Base-by-base conservation (phyloP, 2,888 invertebrate genomes). In the Xanthorhoe designata region DNA sequence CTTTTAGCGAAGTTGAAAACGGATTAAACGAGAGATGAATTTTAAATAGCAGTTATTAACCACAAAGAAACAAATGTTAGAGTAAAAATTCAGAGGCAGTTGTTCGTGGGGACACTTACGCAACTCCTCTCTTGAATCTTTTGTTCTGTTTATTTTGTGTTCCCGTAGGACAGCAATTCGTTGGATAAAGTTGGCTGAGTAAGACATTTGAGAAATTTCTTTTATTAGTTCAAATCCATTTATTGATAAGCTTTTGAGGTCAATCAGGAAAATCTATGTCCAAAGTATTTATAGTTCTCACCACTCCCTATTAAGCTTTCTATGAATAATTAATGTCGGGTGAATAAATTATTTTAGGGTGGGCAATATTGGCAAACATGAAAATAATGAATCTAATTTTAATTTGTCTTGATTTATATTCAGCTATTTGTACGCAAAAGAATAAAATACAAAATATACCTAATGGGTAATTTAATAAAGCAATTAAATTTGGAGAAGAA, bases 91-190 rank as follows among this genome's bases (percentile, higher is more conserved):
- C 77, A 77, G 76, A 76, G 74, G 74, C 76, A 69, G 75, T 78
- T 75, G 74, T 73, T 72, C 74, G 72, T 51, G 75, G 79, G 75
- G 79, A 76, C 76, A 79, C 73, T 76, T 78, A 71, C 75, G 70
- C 64, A 73, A 70, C 18, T 72, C 75, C 77, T 73, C 73, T 78
- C 75, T 77, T 75, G 77, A 76, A 77, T 80, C 77, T 82, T 82
- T 83, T 82, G 81, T 81, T 84, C 84, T 80, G 77, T 59, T 59
- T 59, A 42, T 51, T 81, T 82, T 79, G 76, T 72, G 76, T 71
- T 73, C 77, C 78, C 72, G 51, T 71, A 69, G 81, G 77, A 75
- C 76, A 81, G 81, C 79, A 80, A 81, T 82, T 77, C 77, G 74
- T 75, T 74, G 73, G 73, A 78, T 77, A 75, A 81, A 80, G 72